Evolutionary conservation across 1,140 invertebrate genomes (phyloP).

Genomic region (Bilobella aurantiaca): DNA sequence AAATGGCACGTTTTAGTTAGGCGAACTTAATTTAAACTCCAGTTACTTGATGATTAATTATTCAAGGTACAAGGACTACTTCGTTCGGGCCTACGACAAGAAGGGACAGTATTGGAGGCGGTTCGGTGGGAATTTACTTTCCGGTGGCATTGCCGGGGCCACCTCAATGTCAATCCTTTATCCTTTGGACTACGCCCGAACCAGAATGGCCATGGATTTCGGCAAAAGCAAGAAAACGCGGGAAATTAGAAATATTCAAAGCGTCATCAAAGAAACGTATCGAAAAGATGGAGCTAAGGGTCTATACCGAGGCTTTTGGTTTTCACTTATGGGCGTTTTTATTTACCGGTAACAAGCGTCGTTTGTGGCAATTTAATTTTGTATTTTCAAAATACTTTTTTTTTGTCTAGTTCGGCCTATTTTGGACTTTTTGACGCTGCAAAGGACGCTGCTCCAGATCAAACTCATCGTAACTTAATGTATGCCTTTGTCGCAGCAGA

Average conservation of each 20-base stretch:
- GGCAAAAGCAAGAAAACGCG: neutral
- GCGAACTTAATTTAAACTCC: neutral
- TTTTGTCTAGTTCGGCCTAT: slow-evolving; percentile 16
- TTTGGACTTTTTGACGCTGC: slow-evolving; percentile 26
- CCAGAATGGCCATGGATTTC: slow-evolving; percentile 17
- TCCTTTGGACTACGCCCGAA: slow-evolving; percentile 30
- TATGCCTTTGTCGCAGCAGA: slow-evolving; percentile 32
- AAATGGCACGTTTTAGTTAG: neutral
- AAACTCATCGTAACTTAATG: slow-evolving; percentile 3
- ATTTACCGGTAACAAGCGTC: slow-evolving; percentile 21
- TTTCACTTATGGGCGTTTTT: slow-evolving; percentile 28
- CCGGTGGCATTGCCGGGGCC: slow-evolving; percentile 25
- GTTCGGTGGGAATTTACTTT: slow-evolving; percentile 15
- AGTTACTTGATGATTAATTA: no score
- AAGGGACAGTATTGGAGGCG: neutral
- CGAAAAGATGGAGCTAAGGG: slow-evolving; percentile 12
- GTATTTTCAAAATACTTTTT: neutral
- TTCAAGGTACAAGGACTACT: slow-evolving; percentile 5
- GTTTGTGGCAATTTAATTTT: neutral
- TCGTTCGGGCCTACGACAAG: neutral
- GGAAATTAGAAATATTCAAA: neutral
- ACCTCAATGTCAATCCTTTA: slow-evolving; percentile 23
- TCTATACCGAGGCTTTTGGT: slow-evolving; percentile 24
- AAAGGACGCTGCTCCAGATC: neutral
- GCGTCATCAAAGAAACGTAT: slow-evolving; percentile 8